These are phyloP conservation scores for Liopterus haemorrhoidalis DNA, from an alignment of 2,888 invertebrate species.

Conservation along the genomic window DNA sequence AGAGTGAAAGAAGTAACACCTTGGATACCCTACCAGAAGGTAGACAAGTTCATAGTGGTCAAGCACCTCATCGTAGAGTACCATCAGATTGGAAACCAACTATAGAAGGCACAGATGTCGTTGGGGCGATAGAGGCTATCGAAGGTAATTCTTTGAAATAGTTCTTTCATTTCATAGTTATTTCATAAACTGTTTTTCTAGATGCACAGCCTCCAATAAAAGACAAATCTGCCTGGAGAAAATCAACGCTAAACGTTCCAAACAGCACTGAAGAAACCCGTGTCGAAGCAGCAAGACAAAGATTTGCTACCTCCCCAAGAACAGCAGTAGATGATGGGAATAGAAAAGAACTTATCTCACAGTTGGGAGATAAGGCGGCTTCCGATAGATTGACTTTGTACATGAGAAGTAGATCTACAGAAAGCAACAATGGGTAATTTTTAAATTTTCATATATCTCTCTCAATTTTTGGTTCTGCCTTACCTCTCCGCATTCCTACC, in stretches of 20 bases:
- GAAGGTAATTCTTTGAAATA: slow-evolving; percentile 55
- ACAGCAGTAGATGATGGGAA: slow-evolving; percentile 46
- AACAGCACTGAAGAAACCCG: slow-evolving; percentile 61
- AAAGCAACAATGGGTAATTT: too few species aligned
- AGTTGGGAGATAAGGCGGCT: slow-evolving; percentile 48
- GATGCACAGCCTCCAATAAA: slow-evolving; percentile 67
- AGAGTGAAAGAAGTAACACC: slow-evolving; percentile 67
- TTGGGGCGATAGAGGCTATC: slow-evolving; percentile 78
- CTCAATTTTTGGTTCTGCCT: too few species aligned
- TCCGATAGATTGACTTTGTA: slow-evolving; percentile 57
- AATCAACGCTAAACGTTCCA: slow-evolving; percentile 60
- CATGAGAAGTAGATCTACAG: too few species aligned
- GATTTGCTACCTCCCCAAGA: slow-evolving; percentile 46
- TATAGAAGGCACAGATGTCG: slow-evolving; percentile 76
- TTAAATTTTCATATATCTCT: too few species aligned
- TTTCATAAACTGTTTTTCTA: slow-evolving; percentile 39
- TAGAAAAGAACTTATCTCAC: slow-evolving; percentile 50
- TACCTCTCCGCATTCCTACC: too few species aligned
- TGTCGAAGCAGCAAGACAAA: slow-evolving; percentile 52
- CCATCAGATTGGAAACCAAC: slow-evolving; percentile 78
- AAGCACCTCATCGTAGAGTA: slow-evolving; percentile 54
- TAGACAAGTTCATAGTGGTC: slow-evolving; percentile 49
- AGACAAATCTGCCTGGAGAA: slow-evolving; percentile 72
- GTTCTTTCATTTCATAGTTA: not conserved
- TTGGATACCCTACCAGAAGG: slow-evolving; percentile 73